Evolutionary conservation across 2,113 vertebrate genomes (phyloP).

Genomic region (Ophthalmotilapia sp.): DNA sequence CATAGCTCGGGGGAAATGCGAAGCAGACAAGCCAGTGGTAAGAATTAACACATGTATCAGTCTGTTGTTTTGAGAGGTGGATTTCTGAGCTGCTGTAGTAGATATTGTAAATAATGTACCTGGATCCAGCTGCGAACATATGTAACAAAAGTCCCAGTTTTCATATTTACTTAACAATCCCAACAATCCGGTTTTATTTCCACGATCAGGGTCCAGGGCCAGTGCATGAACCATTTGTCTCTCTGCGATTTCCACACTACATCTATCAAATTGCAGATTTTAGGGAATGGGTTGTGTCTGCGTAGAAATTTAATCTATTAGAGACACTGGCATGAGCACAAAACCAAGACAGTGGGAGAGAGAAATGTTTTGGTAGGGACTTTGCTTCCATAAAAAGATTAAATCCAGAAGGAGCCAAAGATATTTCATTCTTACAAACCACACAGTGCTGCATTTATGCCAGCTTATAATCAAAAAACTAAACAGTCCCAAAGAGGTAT

Average conservation of each 20-base stretch:
- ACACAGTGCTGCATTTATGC: constrained; percentile 28
- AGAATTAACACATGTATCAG: constrained; percentile 11
- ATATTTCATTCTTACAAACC: constrained; percentile 43
- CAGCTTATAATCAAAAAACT: constrained; percentile 25
- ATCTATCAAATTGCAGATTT: constrained; percentile 52
- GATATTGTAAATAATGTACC: neutral
- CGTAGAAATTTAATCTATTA: constrained; percentile 11
- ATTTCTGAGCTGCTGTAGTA: neutral
- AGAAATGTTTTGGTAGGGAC: constrained; percentile 28
- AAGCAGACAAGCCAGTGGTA: neutral
- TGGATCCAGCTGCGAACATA: neutral
- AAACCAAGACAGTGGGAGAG: constrained; percentile 26
- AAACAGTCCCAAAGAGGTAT: constrained; percentile 3
- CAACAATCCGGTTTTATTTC: constrained; percentile 10
- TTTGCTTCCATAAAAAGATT: constrained; percentile 53
- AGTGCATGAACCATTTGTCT: constrained; percentile 32
- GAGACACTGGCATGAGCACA: constrained; percentile 35
- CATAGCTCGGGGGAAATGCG: constrained; percentile 11
- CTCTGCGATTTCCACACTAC: constrained; percentile 24
- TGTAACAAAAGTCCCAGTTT: neutral
- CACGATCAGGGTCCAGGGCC: constrained; percentile 11
- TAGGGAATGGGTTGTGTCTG: constrained; percentile 21
- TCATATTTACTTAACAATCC: neutral
- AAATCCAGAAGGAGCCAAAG: constrained; percentile 39
- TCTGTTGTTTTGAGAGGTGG: neutral